These are phyloP conservation scores for Palythoa grandiflora DNA, from an alignment of 92 coral and sea anemone genomes.

Conservation along the genomic window DNA sequence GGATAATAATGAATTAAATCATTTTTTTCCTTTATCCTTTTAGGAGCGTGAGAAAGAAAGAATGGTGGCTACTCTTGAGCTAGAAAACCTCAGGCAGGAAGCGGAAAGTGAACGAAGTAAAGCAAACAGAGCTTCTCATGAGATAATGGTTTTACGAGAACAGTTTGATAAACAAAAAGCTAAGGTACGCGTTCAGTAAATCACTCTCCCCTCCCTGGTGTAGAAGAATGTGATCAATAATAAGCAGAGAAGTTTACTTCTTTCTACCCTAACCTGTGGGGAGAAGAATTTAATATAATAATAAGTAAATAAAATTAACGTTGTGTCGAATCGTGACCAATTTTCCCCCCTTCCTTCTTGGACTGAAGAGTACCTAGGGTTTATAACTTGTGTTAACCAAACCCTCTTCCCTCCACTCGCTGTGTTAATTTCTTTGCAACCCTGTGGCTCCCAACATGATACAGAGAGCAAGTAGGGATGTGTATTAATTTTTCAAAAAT, in stretches of 20 bases:
- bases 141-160: constrained; percentile 48
- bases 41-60: constrained; percentile 69
- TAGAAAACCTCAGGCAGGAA: constrained; percentile 59
- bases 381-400: no score
- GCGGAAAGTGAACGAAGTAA: constrained; percentile 65
- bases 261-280: background rate
- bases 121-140: constrained; percentile 64
- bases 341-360: no score
- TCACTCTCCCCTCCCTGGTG: background rate
- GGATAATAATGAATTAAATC: background rate
- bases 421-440: no score
- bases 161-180: constrained; percentile 54
- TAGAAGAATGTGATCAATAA: background rate
- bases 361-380: no score
- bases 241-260: background rate
- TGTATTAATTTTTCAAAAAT: background rate
- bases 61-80: constrained; percentile 37
- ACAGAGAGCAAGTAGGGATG: background rate
- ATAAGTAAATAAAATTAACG: no score
- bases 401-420: no score
- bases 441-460: no score
- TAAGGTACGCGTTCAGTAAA: constrained; percentile 33
- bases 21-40: background rate
- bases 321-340: no score
- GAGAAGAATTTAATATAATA: background rate